A percentile compares a stretch with the other conserved stretches of the same genome.
phyloP scores from a whole-genome alignment of 1,140 invertebrate genomes.

The Rhopalosiphum maidis region DNA sequence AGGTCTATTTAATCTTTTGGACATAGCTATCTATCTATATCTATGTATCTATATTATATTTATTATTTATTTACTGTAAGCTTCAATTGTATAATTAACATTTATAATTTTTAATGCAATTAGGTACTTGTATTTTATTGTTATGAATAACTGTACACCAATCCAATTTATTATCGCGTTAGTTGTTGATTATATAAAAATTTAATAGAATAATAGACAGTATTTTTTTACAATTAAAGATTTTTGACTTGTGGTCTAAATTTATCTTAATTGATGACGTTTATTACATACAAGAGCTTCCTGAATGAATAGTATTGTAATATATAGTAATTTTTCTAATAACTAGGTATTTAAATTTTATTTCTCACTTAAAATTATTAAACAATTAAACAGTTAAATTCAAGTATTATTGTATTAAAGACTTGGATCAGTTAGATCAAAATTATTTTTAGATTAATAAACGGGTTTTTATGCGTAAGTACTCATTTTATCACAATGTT shows the following conservation, averaged over 20 bases:
- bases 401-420: neutral
- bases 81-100: neutral
- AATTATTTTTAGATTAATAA: slow-evolving; percentile 13
- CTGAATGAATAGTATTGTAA: neutral
- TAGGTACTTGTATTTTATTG: neutral
- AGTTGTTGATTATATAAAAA: neutral
- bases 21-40: too few relatives aligned
- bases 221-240: neutral
- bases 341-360: neutral
- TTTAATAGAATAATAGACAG: neutral
- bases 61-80: neutral
- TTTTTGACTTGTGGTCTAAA: neutral
- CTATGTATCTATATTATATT: neutral
- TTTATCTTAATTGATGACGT: neutral
- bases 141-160: neutral
- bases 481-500: neutral
- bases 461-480: neutral
- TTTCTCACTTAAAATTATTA: neutral
- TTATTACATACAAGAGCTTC: neutral
- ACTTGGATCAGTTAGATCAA: neutral
- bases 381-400: neutral
- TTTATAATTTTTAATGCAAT: neutral
- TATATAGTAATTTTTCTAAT: neutral
- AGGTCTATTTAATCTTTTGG: neutral
- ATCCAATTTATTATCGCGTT: neutral